Evolutionary conservation across 2,113 vertebrate species (phyloP).

Genomic region (Smithornis capensis): DNA sequence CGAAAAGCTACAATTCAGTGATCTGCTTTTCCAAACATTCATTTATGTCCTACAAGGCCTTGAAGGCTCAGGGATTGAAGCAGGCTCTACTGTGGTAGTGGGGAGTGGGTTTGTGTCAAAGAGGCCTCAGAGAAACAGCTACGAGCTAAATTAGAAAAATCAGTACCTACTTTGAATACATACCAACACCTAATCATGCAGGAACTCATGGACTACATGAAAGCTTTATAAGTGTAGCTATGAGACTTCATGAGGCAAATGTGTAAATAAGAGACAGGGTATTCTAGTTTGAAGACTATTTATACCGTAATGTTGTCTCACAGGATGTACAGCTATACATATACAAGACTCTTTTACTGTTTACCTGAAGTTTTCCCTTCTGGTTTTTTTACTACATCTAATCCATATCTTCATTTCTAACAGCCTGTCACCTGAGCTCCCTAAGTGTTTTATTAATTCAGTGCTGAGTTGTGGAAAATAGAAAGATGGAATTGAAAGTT

Average conservation of each 20-base stretch:
- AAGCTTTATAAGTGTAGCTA: background rate
- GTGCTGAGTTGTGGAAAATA: background rate
- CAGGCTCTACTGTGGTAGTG: background rate
- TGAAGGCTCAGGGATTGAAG: background rate
- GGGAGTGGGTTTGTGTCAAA: background rate
- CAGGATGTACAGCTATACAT: background rate
- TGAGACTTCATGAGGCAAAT: background rate
- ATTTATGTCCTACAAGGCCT: background rate
- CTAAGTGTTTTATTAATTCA: background rate
- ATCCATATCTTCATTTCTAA: background rate
- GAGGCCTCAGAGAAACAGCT: background rate
- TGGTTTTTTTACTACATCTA: background rate
- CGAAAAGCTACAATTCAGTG: background rate
- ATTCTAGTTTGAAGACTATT: background rate
- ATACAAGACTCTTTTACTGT: background rate
- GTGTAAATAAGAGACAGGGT: background rate
- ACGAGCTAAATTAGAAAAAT: background rate
- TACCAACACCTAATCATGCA: background rate
- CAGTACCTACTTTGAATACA: background rate
- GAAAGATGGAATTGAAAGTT: constrained; percentile 25
- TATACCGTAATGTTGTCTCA: background rate
- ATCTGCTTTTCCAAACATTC: background rate
- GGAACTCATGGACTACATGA: background rate
- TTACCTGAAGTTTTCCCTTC: background rate
- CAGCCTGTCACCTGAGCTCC: background rate